Percentiles rank a stretch among this genome's conserved stretches.
Conservation (phyloP, 2,888 invertebrate species). For the Thecocarcelia acutangulata region DNA sequence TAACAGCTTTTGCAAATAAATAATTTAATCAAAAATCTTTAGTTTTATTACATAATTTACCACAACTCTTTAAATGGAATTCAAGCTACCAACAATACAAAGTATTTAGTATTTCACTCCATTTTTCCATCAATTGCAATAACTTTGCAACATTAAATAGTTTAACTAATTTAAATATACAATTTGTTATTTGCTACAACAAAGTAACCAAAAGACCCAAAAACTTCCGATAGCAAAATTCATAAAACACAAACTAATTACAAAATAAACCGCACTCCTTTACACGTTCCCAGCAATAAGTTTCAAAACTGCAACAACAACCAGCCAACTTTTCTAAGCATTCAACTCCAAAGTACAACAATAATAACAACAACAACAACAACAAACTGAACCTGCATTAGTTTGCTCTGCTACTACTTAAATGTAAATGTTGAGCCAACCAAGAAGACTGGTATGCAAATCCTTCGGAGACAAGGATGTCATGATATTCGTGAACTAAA, state of each 20-base stretch:
- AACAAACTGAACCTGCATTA: conserved; percentile 13
- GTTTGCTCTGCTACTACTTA: not conserved
- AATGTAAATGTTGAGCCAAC: conserved; percentile 41
- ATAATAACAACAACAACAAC: conserved; percentile 6
- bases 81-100: not conserved
- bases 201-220: conserved; percentile 14
- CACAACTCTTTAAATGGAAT: no score
- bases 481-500: conserved; percentile 61
- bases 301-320: not conserved
- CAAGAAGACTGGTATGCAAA: conserved; percentile 31
- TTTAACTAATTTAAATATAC: conserved; percentile 66
- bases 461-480: conserved; percentile 56
- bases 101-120: no score
- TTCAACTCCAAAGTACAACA: conserved; percentile 15
- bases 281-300: conserved; percentile 33
- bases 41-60: no score
- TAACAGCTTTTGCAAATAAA: no score
- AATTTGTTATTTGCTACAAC: conserved; percentile 29
- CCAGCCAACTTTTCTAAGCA: conserved; percentile 40
- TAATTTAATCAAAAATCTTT: no score
- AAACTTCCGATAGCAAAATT: conserved; percentile 52
- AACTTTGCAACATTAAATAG: conserved; percentile 46
- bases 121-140: conserved; percentile 20
- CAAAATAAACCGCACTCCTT: conserved; percentile 58
- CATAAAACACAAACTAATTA: conserved; percentile 68